Base-by-base conservation (phyloP, 2,888 invertebrate species). In the Dicycla oo region DNA sequence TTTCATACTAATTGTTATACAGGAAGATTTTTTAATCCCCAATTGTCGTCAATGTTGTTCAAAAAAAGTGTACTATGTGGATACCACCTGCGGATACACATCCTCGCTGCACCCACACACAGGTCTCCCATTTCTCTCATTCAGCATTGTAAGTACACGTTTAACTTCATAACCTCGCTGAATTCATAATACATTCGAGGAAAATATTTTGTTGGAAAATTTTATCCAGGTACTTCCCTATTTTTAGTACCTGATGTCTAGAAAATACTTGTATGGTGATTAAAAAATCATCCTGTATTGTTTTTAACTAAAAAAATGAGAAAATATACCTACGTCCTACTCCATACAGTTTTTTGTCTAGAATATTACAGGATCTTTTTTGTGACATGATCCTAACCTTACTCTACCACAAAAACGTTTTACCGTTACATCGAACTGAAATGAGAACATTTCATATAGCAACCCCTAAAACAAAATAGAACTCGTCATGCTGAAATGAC, bases 301-400 rank as follows among this genome's bases (percentile, higher is more conserved):
- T 58, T 40, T 58, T 53, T 30, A 40, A 54, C 13, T 20, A 30
- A 38, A 13, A 47, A 7, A 26, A 54, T 20, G 11, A 40, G 8
- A 38, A 26, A 34, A 8, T n/a, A 45, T 47, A 61, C n/a, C 34
- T n/a, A 51, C 34, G 34, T 34, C 72, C 13, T 57, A 56, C 53
- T 69, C 64, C 64, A 78, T 78, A 69, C 74, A 73, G 73, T 53
- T 62, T 23, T 56, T 40, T 51, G 23, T 13, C 6, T 34, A 20
- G 49, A n/a, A 30, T 15, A n/a, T 30, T 18, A 34, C 18, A 47
- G 2, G 6, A 23, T 56, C 3, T 18, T 23, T 6, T 53, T 40
- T 30, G 6, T 5, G 38, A 47, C 2, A 13, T 20, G 0, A 6
- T 54, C 11, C 11, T 38, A 38, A n/a, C 8, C 3, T 49, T 45